Percentiles rank a stretch among this genome's conserved stretches.
phyloP scores from a whole-genome alignment of 1,140 invertebrate species.

The Tetramorium alpestre region DNA sequence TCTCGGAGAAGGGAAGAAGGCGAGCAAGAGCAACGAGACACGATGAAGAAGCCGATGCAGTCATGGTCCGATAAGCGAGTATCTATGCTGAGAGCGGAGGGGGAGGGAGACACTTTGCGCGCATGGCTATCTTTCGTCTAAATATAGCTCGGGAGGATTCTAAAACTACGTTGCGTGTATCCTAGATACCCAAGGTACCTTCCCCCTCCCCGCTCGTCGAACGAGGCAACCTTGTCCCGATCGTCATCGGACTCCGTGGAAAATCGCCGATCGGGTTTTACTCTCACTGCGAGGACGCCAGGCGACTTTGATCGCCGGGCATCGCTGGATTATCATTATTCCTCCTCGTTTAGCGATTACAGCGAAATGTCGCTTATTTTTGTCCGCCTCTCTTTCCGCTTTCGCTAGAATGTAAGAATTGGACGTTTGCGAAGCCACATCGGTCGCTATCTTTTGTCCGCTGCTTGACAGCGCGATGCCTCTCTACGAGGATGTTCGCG shows the following conservation, averaged over 20 bases:
- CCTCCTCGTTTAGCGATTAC: neutral
- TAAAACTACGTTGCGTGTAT: constrained; percentile 72
- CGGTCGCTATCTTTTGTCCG: neutral
- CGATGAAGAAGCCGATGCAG: constrained; percentile 70
- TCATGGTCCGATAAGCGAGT: constrained; percentile 77
- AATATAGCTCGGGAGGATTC: constrained; percentile 76
- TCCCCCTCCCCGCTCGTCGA: neutral
- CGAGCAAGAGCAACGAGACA: constrained; percentile 62
- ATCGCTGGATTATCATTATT: neutral
- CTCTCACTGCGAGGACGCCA: constrained; percentile 16
- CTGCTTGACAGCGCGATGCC: too few species aligned
- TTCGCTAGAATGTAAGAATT: neutral
- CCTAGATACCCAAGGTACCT: constrained; percentile 60
- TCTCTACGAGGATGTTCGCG: neutral
- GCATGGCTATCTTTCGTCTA: constrained; percentile 74
- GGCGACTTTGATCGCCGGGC: neutral
- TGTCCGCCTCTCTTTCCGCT: neutral
- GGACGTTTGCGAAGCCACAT: too few species aligned
- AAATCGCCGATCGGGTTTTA: constrained; percentile 48
- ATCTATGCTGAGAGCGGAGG: constrained; percentile 63
- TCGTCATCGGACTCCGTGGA: constrained; percentile 6
- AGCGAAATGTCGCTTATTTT: neutral
- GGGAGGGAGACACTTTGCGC: constrained; percentile 68
- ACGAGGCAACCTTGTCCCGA: constrained; percentile 22
- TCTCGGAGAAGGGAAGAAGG: constrained; percentile 59